Base-by-base conservation (phyloP, 2,888 invertebrate genomes). In the Lochmaea crataegi region DNA sequence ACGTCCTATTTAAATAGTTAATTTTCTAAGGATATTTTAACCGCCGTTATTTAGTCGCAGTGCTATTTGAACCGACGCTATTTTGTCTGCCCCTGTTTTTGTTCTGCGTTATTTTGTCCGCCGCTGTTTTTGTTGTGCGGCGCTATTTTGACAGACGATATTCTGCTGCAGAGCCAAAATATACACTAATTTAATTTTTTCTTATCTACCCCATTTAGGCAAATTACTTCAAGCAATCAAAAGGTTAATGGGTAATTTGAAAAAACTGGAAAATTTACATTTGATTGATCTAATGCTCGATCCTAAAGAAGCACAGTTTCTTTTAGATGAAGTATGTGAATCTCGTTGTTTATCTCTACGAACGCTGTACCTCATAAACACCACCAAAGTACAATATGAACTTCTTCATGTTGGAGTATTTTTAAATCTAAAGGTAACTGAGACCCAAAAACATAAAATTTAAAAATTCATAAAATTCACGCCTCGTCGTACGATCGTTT, bases 331-430 rank as follows among this genome's bases (percentile, higher is more conserved):
- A 82, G 91, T 94, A 6, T 91, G 93, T 75, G 87, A 88, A 71
- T 89, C 89, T 61, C 92, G 93, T 80, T 90, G 90, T 69, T 88
- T 90, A 61, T 90, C 90, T 6, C 87, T 96, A 80, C 85, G 87
- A 18, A 89, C 89, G 2, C 86, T 96, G 32, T 89, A 90, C 71
- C 83, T 95, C n/a, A 89, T 94, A 9, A 95, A 96, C 85, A 89
- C 93, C 4, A 94, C 94, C 0, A 92, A 91, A 79, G 87, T 88
- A 6, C 90, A 90, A 63, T 93, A 92, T 80, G 91, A 93, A 42
- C 87, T 95, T 22, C 87, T 94, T 75, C 94, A 95, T 81, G 90
- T 93, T 38, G 94, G 94, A 0, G 90, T 94, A 41, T 95, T 96
- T 83, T 84, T 94, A 32, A 93, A 94, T 84, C 88, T 96, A 70